These are phyloP conservation scores for Aythya fuligula DNA, from an alignment of 2,797 vertebrate genomes.

Conservation along the genomic window DNA sequence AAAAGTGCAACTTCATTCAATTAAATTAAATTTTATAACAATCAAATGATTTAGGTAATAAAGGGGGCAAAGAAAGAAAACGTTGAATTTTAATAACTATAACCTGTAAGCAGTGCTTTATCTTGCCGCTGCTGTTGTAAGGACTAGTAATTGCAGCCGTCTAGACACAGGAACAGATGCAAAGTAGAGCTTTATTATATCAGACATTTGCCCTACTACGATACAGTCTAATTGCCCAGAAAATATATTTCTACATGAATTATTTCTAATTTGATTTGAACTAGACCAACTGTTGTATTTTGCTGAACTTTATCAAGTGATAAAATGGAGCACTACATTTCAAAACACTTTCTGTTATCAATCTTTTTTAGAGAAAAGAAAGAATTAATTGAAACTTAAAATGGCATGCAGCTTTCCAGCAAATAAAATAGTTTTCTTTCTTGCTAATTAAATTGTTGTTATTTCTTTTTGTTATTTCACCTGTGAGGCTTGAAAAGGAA, in stretches of 20 bases:
- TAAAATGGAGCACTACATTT: constrained; percentile 50
- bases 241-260: constrained; percentile 94
- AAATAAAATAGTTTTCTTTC: constrained; percentile 28
- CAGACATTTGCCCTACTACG: constrained; percentile 89
- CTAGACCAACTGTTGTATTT: constrained; percentile 97
- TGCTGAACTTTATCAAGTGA: constrained; percentile 77
- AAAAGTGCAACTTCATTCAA: constrained; percentile 72
- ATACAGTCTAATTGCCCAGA: constrained; percentile 97
- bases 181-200: constrained; percentile 82
- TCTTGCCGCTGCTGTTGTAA: constrained; percentile 71
- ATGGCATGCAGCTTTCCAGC: neutral
- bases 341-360: constrained; percentile 39
- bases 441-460: neutral
- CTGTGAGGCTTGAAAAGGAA: constrained; percentile 22
- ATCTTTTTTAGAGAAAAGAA: constrained; percentile 15
- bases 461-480: neutral
- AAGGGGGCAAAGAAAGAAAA: constrained; percentile 71
- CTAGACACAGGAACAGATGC: constrained; percentile 84
- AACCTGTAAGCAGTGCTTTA: constrained; percentile 73
- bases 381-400: constrained; percentile 40
- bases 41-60: constrained; percentile 74
- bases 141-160: constrained; percentile 78
- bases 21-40: constrained; percentile 76
- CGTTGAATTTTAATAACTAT: constrained; percentile 66
- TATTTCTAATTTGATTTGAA: constrained; percentile 97